phyloP scores from a whole-genome alignment of 2,113 vertebrate genomes.

The Peromyscus californicus region DNA sequence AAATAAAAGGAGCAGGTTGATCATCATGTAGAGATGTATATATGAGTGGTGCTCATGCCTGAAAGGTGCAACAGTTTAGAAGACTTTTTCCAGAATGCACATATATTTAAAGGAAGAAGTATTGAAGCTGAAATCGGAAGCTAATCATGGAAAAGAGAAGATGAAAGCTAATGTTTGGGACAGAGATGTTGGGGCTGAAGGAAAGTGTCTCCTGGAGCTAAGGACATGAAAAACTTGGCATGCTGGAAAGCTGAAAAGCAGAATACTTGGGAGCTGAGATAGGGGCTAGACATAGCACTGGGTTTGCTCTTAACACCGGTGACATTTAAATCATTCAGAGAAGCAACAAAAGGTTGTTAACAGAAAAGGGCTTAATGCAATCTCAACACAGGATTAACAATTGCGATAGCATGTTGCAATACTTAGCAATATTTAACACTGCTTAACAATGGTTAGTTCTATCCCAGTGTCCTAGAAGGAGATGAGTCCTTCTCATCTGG shows the following conservation, averaged over 20 bases:
- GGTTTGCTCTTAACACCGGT: neutral
- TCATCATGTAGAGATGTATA: neutral
- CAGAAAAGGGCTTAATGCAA: neutral
- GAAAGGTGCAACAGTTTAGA: neutral
- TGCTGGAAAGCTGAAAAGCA: neutral
- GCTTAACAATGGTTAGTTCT: neutral
- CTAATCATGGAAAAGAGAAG: neutral
- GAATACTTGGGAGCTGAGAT: neutral
- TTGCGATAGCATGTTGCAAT: neutral
- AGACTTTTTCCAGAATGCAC: neutral
- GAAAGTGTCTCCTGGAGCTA: neutral
- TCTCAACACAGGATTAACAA: neutral
- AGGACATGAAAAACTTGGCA: neutral
- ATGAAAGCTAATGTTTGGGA: fast-evolving
- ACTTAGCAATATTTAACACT: neutral
- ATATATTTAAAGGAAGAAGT: neutral
- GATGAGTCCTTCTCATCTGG: neutral
- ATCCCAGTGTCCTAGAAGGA: neutral
- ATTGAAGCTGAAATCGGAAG: neutral
- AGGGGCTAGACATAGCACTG: neutral
- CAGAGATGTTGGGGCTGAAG: neutral
- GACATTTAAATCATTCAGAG: neutral
- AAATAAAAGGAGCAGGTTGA: too few species aligned
- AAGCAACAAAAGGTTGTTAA: neutral
- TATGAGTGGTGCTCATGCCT: neutral